phyloP scores from a whole-genome alignment of 1,140 invertebrate species.

The Mactra quadrangularis region DNA sequence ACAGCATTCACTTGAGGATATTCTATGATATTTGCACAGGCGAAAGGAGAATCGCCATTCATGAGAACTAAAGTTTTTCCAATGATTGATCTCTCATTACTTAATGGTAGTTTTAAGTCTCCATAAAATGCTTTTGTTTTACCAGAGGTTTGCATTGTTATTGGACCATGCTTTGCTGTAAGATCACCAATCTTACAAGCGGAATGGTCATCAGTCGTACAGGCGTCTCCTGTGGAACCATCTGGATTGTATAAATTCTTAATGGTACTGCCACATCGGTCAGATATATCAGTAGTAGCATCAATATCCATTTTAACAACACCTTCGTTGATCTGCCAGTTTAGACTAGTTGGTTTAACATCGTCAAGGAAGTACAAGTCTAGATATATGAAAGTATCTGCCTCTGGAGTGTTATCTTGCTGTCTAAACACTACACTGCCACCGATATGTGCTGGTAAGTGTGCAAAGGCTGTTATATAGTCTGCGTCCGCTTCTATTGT shows the following conservation, averaged over 20 bases:
- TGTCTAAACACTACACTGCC: conserved; percentile 92
- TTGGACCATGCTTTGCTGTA: conserved; percentile 89
- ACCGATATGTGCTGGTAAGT: conserved; percentile 90
- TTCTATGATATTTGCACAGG: conserved; percentile 90
- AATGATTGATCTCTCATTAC: conserved; percentile 79
- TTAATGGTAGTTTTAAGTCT: conserved; percentile 65
- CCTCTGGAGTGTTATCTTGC: conserved; percentile 77
- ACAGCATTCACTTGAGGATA: conserved; percentile 84
- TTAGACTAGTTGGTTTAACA: not conserved
- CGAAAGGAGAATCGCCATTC: conserved; percentile 80
- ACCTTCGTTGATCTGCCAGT: conserved; percentile 61
- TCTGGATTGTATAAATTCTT: conserved; percentile 73
- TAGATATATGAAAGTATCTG: conserved; percentile 90
- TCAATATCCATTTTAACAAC: conserved; percentile 37
- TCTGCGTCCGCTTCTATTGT: conserved; percentile 64
- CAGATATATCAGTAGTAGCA: not conserved
- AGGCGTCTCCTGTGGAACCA: conserved; percentile 64
- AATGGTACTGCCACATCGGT: conserved; percentile 61
- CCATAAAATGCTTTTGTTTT: conserved; percentile 52
- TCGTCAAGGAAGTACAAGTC: conserved; percentile 84
- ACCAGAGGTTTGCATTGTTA: conserved; percentile 1
- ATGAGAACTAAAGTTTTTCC: conserved; percentile 67
- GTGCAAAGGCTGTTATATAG: conserved; percentile 92
- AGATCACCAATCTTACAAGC: conserved; percentile 90
- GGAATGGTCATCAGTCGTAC: conserved; percentile 77